Base-by-base conservation (phyloP, 2,797 vertebrate species). In the Carduelis carduelis region DNA sequence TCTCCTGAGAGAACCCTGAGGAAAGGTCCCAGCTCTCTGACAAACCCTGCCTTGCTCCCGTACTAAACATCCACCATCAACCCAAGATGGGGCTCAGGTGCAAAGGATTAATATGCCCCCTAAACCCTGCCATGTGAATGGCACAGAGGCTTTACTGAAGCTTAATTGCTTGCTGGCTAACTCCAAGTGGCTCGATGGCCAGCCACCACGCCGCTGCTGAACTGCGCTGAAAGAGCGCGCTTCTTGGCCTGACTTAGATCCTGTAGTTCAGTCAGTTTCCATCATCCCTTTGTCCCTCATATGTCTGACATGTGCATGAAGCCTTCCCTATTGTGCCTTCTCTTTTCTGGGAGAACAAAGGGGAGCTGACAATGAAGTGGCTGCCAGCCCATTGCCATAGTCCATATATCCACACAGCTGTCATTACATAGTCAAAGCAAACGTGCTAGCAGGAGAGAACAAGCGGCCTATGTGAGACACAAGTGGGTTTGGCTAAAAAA, bases 251-350 rank as follows among this genome's bases (percentile, higher is more conserved):
- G 93, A 93, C 94, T 95, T 71, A 55, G 89, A 95, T 81, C 7
- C 1, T 76, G 81, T 28, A 75, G 81, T 91, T 96, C 91, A 96
- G 90, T 74, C 89, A 35, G 88, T 60, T 97, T 94, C 89, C 92
- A 28, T 84, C 96, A 79, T 78, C 84, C 95, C 61, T 97, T 97
- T 97, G 96, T 97, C 93, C 76, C 91, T 97, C 95, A 81, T 97
- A 80, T 97, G 97, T 97, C 97, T 97, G 96, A 97, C 97, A 97
- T 97, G 97, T 97, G 97, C 96, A 95, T 91, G 95, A 94, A 97
- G 93, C 95, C 91, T 95, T 96, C 84, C 77, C 95, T 85, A 97
- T 97, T 97, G 96, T 97, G 95, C 90, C 83, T 96, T 66, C 93
- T 84, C 89, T 96, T 97, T 97, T 93, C 95, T 90, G 84, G 81